Percentiles rank a stretch among this genome's conserved stretches.
Evolutionary conservation across 2,888 invertebrate genomes (phyloP).

Genomic region (Cremastinae sp.): DNA sequence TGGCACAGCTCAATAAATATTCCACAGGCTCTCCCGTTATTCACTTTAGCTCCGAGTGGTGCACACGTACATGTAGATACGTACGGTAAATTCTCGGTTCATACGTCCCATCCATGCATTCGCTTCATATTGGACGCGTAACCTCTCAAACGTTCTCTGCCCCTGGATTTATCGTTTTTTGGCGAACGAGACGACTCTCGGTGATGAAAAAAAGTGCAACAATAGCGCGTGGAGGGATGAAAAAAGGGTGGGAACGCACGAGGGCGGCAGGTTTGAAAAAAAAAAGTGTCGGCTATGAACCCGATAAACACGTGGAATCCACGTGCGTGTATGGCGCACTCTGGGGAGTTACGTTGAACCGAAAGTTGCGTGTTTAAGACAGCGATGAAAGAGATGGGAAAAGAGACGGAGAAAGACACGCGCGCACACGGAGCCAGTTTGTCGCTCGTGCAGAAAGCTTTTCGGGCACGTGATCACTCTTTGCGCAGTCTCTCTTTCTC

Average conservation of each 20-base stretch:
- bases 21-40: slow-evolving; percentile 10
- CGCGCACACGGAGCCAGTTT: slow-evolving; percentile 22
- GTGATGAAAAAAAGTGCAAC: too few species aligned
- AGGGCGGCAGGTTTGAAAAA: background rate
- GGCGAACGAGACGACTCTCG: too few species aligned
- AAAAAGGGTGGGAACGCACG: too few species aligned
- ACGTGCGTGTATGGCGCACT: slow-evolving; percentile 43
- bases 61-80: background rate
- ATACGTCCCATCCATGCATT: background rate
- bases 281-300: background rate
- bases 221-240: too few species aligned
- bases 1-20: slow-evolving; percentile 24
- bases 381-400: too few species aligned
- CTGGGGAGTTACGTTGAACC: slow-evolving; percentile 21
- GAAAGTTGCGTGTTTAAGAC: slow-evolving; percentile 45
- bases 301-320: slow-evolving; percentile 56
- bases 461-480: slow-evolving; percentile 46
- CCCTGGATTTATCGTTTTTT: too few species aligned
- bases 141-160: too few species aligned
- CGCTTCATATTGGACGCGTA: too few species aligned
- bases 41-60: background rate
- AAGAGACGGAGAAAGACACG: too few species aligned
- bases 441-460: slow-evolving; percentile 41
- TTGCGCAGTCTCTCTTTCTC: slow-evolving; percentile 39
- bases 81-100: slow-evolving; percentile 3